phyloP scores from a whole-genome alignment of 2,888 invertebrate species.

The Clepsis dumicolana region DNA sequence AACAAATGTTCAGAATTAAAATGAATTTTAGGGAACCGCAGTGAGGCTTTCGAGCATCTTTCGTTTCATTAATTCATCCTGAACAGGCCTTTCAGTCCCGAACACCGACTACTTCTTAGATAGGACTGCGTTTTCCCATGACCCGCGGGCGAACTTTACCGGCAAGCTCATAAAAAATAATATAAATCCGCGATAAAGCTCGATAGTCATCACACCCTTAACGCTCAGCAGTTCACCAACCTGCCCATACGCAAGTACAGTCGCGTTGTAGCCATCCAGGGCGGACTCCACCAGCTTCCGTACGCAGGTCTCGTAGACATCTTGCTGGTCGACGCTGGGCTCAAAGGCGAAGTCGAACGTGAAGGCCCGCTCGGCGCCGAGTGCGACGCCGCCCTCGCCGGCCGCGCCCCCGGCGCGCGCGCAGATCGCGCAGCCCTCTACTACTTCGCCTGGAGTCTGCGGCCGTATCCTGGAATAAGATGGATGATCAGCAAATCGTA shows the following conservation, averaged over 20 bases:
- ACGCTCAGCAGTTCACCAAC: conserved; percentile 75
- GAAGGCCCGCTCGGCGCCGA: conserved; percentile 97
- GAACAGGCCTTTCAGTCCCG: no score
- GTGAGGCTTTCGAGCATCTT: no score
- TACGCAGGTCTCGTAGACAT: conserved; percentile 94
- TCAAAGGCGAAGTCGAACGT: conserved; percentile 99
- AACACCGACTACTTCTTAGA: no score
- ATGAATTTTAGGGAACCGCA: no score
- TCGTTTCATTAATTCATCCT: no score
- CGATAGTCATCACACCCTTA: no score
- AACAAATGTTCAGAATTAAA: no score
- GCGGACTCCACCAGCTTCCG: conserved; percentile 95
- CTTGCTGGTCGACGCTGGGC: conserved; percentile 89
- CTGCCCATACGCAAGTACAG: conserved; percentile 98
- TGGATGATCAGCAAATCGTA: background rate
- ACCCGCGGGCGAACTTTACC: no score
- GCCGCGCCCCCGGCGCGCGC: conserved; percentile 95
- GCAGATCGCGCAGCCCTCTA: conserved; percentile 98
- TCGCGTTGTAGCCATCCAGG: conserved; percentile 98
- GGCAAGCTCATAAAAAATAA: no score
- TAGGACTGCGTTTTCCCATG: no score
- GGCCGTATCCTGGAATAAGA: conserved; percentile 93
- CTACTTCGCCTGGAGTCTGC: conserved; percentile 95
- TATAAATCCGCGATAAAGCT: no score
- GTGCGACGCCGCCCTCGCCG: conserved; percentile 95